Conservation (phyloP, 2,888 invertebrate genomes). For the Nomada flava region DNA sequence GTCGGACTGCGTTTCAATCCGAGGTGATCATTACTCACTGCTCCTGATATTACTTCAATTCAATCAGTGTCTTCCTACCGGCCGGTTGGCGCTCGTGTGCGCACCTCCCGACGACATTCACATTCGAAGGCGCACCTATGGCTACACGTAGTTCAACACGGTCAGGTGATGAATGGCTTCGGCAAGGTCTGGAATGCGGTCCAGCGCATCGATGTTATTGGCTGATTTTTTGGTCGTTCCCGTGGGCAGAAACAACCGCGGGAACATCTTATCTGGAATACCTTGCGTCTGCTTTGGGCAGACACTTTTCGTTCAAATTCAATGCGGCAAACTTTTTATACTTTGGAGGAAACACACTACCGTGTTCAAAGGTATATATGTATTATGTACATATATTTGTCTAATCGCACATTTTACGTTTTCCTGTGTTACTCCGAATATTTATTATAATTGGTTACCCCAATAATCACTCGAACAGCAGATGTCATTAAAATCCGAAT, state of each 20-base stretch:
- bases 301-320: background rate
- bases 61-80: constrained; percentile 84
- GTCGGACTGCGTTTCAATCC: constrained; percentile 82
- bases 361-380: background rate
- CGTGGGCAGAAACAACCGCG: constrained; percentile 43
- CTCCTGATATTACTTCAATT: constrained; percentile 84
- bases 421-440: background rate
- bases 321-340: background rate
- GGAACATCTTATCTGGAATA: constrained; percentile 51
- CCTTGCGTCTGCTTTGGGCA: background rate
- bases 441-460: background rate
- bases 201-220: constrained; percentile 79
- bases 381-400: background rate
- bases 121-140: constrained; percentile 59
- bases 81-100: constrained; percentile 64
- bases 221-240: constrained; percentile 66
- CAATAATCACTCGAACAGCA: too few relatives aligned
- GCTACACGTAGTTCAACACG: constrained; percentile 59
- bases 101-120: constrained; percentile 51
- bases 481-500: too few relatives aligned
- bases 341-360: too few relatives aligned
- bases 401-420: background rate
- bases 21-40: constrained; percentile 83
- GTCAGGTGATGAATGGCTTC: constrained; percentile 78
- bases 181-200: constrained; percentile 76